Percentiles rank a stretch among this genome's conserved stretches.
Conservation (phyloP, 1,140 invertebrate genomes). For the Hycleus cichorii region DNA sequence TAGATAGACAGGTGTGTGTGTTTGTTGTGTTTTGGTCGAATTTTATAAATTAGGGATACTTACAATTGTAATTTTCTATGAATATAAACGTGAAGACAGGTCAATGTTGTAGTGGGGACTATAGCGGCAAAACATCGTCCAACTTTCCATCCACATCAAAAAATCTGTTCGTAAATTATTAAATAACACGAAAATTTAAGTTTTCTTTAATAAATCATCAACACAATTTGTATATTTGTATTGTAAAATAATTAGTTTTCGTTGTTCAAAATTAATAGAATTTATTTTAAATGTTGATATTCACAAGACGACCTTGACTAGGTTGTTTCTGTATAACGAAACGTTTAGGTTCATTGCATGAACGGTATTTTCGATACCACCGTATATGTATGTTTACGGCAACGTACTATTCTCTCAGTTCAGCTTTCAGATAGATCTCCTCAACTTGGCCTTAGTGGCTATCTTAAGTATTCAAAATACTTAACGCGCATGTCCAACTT, state of each 20-base stretch:
- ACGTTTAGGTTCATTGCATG: slow-evolving; percentile 26
- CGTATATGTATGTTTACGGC: slow-evolving; percentile 10
- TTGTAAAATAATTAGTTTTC: too few relatives aligned
- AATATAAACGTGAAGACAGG: slow-evolving; percentile 17
- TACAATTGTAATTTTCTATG: slow-evolving; percentile 23
- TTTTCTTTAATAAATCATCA: not conserved
- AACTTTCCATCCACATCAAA: slow-evolving; percentile 31
- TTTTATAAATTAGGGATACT: not conserved
- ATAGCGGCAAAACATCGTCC: slow-evolving; percentile 25
- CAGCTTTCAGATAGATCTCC: slow-evolving; percentile 4
- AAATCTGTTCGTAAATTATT: slow-evolving; percentile 30
- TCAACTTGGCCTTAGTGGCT: not conserved
- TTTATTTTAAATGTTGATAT: too few relatives aligned
- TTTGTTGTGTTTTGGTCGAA: too few relatives aligned
- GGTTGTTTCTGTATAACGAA: slow-evolving; percentile 23
- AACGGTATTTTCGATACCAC: slow-evolving; percentile 22
- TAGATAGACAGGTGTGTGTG: too few relatives aligned
- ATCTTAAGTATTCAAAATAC: not conserved
- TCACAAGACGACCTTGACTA: slow-evolving; percentile 32
- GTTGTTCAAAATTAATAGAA: too few relatives aligned
- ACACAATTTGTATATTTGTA: too few relatives aligned
- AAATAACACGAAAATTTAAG: slow-evolving; percentile 21
- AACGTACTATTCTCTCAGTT: not conserved
- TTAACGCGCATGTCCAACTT: too few relatives aligned
- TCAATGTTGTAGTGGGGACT: slow-evolving; percentile 15